Evolutionary conservation across 2,797 vertebrate species (phyloP).

Genomic region (Brachymystax lenok): DNA sequence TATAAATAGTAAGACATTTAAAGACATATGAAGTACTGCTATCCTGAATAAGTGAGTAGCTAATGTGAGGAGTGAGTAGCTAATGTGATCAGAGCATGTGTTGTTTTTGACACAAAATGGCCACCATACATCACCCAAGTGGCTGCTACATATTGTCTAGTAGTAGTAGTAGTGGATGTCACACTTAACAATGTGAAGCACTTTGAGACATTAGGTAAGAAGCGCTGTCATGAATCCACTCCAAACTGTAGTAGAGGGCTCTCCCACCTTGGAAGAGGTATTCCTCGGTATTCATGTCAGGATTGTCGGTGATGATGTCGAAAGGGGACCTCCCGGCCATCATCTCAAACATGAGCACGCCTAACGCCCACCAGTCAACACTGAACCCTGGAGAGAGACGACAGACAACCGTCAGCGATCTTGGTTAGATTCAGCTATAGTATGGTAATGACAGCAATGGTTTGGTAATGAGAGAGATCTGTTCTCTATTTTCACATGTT

Average conservation of each 20-base stretch:
- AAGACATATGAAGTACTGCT: too few species aligned
- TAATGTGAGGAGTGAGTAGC: background rate
- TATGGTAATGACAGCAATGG: background rate
- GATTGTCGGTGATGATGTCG: conserved; percentile 99
- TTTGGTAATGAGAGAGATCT: background rate
- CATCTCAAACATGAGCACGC: conserved; percentile 99
- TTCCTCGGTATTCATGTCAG: conserved; percentile 99
- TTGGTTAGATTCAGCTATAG: background rate
- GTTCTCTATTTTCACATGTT: too few species aligned
- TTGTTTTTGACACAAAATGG: too few species aligned
- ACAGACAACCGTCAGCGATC: background rate
- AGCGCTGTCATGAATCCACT: background rate
- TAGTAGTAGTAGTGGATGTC: too few species aligned
- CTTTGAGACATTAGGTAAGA: background rate
- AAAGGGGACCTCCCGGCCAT: conserved; percentile 98
- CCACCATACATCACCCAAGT: too few species aligned
- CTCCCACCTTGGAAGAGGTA: conserved; percentile 96
- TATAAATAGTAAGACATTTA: background rate
- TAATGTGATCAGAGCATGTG: background rate
- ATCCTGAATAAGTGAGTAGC: background rate
- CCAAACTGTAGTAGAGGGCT: background rate
- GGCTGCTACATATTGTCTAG: too few species aligned
- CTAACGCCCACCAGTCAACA: conserved; percentile 98
- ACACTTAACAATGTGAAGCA: too few species aligned
- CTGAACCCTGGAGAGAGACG: conserved; percentile 85